Conservation (phyloP, 2,888 invertebrate genomes). For the Neoaliturus tenellus region DNA sequence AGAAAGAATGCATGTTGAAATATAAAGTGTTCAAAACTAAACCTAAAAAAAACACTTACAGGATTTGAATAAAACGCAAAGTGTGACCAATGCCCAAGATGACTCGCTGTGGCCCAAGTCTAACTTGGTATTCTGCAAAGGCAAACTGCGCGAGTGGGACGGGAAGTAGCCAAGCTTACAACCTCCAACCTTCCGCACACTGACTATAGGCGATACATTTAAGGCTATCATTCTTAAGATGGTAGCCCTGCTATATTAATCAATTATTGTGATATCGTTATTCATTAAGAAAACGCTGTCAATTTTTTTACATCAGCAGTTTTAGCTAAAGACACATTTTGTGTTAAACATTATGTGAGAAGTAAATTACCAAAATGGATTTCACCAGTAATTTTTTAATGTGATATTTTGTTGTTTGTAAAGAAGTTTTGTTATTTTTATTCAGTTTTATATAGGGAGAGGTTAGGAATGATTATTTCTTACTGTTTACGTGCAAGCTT, state of each 20-base stretch:
- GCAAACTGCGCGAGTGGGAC: conserved; percentile 85
- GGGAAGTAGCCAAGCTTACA: conserved; percentile 76
- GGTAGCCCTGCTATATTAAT: not conserved
- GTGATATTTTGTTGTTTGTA: not conserved
- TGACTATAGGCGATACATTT: not conserved
- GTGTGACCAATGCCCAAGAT: conserved; percentile 55
- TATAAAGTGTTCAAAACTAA: no score
- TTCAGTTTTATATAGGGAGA: not conserved
- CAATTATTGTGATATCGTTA: conserved; percentile 21
- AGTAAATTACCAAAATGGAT: no score
- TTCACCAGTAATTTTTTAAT: no score
- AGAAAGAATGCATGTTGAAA: no score
- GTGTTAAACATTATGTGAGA: no score
- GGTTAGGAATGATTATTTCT: not conserved
- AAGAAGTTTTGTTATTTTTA: not conserved
- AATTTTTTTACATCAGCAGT: not conserved
- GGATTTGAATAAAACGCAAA: conserved; percentile 76
- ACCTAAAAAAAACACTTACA: no score
- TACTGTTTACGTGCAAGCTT: not conserved
- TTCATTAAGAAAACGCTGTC: not conserved
- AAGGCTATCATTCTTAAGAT: not conserved
- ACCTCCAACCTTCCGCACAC: not conserved
- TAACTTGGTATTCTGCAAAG: conserved; percentile 87
- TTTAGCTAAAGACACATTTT: not conserved
- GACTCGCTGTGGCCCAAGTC: conserved; percentile 81